Conservation (phyloP, 2,888 invertebrate genomes). For the Neocrepidodera transversa region DNA sequence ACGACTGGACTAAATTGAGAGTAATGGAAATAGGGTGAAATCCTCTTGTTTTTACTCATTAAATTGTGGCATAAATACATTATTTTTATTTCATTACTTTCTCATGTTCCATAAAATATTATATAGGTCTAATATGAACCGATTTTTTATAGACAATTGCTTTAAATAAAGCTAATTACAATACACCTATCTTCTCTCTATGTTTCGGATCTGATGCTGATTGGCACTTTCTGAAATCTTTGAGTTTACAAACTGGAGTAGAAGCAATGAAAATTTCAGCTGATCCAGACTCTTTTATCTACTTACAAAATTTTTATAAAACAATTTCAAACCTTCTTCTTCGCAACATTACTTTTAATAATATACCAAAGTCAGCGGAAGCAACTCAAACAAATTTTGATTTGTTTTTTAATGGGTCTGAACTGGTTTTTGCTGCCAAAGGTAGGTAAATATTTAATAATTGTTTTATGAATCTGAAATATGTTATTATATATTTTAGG, state of each 20-base stretch:
- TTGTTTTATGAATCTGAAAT: neutral
- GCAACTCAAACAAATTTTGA: slow-evolving; percentile 65
- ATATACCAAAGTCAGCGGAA: slow-evolving; percentile 55
- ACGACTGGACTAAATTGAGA: too few species aligned
- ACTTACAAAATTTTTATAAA: slow-evolving; percentile 69
- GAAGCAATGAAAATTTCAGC: slow-evolving; percentile 73
- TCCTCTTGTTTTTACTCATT: too few species aligned
- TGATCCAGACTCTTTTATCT: slow-evolving; percentile 68
- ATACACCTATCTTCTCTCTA: slow-evolving; percentile 65
- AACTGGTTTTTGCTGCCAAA: slow-evolving; percentile 67
- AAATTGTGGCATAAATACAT: neutral
- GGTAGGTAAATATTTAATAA: slow-evolving; percentile 4
- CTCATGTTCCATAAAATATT: too few species aligned
- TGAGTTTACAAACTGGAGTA: slow-evolving; percentile 69
- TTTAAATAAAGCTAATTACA: slow-evolving; percentile 59
- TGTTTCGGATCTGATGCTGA: slow-evolving; percentile 72
- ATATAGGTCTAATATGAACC: too few species aligned
- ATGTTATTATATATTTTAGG: slow-evolving; percentile 30
- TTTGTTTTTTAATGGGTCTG: slow-evolving; percentile 67
- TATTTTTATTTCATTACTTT: too few species aligned
- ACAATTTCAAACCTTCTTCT: slow-evolving; percentile 72
- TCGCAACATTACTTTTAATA: slow-evolving; percentile 68
- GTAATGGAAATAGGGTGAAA: too few species aligned
- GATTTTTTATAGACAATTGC: slow-evolving; percentile 52
- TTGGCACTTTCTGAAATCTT: slow-evolving; percentile 67